Evolutionary conservation across 2,113 vertebrate species (phyloP).

Genomic region (Tragulus kanchil): DNA sequence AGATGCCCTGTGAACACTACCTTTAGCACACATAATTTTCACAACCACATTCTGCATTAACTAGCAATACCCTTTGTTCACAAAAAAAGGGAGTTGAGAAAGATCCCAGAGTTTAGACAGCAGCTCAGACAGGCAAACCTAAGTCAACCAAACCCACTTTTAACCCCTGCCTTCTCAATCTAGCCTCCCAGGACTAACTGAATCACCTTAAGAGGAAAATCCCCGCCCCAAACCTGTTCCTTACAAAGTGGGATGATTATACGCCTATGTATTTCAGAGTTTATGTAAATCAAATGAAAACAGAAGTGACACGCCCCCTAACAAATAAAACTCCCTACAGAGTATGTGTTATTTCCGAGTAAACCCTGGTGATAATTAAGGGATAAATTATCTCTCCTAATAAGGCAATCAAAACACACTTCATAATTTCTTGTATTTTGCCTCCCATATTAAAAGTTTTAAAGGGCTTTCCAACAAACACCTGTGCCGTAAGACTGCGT

Average conservation of each 20-base stretch:
- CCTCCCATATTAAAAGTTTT: not conserved
- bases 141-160: not conserved
- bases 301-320: not conserved
- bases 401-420: not conserved
- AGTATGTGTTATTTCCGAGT: not conserved
- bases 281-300: not conserved
- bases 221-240: not conserved
- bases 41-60: not conserved
- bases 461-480: constrained; percentile 8
- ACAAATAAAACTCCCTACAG: not conserved
- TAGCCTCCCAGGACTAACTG: not conserved
- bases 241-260: not conserved
- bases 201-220: not conserved
- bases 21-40: not conserved
- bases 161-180: not conserved
- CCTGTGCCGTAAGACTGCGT: not conserved
- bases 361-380: not conserved
- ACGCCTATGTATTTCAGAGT: not conserved
- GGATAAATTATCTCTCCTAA: not conserved
- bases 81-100: not conserved
- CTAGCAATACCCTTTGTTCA: not conserved
- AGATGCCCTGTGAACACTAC: not conserved
- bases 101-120: not conserved
- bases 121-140: not conserved
- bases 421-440: not conserved